Conservation (phyloP, 30 jellyfish, hydroid and myxozoan genomes). For the Aurelia coerulea region DNA sequence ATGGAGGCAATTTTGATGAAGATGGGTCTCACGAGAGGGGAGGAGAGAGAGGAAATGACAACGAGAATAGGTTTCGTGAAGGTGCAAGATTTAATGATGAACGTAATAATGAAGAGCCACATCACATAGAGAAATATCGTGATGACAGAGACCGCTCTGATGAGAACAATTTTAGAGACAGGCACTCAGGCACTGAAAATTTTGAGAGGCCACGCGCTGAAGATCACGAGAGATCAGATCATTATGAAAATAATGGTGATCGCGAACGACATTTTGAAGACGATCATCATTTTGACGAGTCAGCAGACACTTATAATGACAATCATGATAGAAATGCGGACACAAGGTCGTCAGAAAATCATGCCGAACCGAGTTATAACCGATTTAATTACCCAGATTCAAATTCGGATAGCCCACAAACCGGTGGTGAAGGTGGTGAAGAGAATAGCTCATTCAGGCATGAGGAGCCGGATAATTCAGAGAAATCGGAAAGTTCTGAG, state of each 20-base stretch:
- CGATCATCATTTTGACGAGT: neutral
- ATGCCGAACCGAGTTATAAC: constrained; percentile 2
- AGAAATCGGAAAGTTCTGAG: neutral
- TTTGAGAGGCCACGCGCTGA: neutral
- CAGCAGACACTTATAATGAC: constrained; percentile 12
- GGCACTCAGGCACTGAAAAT: neutral
- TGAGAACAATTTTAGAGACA: neutral
- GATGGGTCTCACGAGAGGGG: neutral
- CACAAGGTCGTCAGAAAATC: constrained; percentile 40
- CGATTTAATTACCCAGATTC: neutral
- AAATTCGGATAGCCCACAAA: no score
- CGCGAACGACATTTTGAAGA: constrained; percentile 12
- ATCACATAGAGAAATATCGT: no score
- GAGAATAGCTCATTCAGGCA: no score
- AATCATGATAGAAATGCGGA: constrained; percentile 12
- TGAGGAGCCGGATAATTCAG: constrained; percentile 16
- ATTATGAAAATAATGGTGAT: neutral
- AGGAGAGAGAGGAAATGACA: neutral
- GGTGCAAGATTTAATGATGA: no score
- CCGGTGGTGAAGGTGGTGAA: no score
- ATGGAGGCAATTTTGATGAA: neutral
- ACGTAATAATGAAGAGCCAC: no score
- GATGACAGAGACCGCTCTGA: constrained; percentile 13
- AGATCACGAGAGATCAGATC: neutral
- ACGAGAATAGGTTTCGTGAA: no score